Evolutionary conservation across 1,140 invertebrate species (phyloP).

Genomic region (Laodelphax striatellus): DNA sequence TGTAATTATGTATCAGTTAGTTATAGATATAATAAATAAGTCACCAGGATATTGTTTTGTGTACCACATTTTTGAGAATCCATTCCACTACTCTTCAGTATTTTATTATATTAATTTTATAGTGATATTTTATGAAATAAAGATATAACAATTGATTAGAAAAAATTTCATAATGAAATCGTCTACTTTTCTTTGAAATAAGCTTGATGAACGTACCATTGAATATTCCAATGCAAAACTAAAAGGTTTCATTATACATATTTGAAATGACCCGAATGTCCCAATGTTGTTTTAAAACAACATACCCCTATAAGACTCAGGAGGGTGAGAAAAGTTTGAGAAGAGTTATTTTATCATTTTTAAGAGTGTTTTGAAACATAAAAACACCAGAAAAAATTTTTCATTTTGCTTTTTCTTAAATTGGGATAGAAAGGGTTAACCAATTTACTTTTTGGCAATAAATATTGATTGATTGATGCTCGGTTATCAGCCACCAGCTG

Average conservation of each 20-base stretch:
- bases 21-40: background rate
- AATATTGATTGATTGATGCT: too few relatives aligned
- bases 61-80: too few relatives aligned
- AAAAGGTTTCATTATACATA: too few relatives aligned
- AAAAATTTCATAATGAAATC: background rate
- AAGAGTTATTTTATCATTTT: background rate
- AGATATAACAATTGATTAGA: too few relatives aligned
- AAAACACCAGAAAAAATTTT: background rate
- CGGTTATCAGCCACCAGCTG: too few relatives aligned
- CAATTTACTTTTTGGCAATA: too few relatives aligned
- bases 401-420: background rate
- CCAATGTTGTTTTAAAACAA: background rate
- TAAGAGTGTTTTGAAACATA: background rate
- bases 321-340: background rate
- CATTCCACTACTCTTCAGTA: background rate
- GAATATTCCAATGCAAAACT: background rate
- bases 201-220: background rate
- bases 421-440: constrained; percentile 3
- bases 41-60: background rate
- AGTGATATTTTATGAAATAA: background rate
- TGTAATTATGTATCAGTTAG: background rate
- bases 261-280: background rate
- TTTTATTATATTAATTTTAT: background rate
- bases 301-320: background rate
- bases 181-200: background rate